Percentiles rank a stretch among this genome's conserved stretches.
These are phyloP conservation scores for Yponomeuta plumbellus DNA, from an alignment of 2,888 invertebrate genomes.

Conservation along the genomic window DNA sequence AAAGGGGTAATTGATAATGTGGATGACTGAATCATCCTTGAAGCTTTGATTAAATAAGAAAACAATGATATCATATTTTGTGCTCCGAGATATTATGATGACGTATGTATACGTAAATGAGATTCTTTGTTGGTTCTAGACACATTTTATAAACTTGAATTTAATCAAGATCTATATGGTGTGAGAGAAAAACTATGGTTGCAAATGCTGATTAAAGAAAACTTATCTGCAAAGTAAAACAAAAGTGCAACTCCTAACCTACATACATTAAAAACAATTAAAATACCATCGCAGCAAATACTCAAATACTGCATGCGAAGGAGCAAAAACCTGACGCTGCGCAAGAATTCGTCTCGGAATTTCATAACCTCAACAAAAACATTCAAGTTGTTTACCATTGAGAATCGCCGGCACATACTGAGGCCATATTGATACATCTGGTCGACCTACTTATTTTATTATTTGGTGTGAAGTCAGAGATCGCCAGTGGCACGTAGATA, in stretches of 20 bases:
- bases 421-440: background rate
- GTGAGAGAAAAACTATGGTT: too few species aligned
- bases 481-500: background rate
- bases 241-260: background rate
- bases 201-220: background rate
- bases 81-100: background rate
- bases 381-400: background rate
- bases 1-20: background rate
- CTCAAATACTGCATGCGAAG: background rate
- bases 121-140: too few species aligned
- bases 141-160: too few species aligned
- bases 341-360: background rate
- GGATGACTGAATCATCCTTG: constrained; percentile 1
- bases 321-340: background rate
- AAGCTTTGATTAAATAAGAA: constrained; percentile 1
- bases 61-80: constrained; percentile 4
- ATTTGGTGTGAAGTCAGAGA: background rate
- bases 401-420: background rate
- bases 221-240: background rate
- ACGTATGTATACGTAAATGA: background rate
- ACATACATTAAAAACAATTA: background rate
- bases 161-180: too few species aligned
- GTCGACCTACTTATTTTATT: background rate
- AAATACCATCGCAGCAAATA: background rate
- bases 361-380: background rate